Percentiles rank a stretch among this genome's conserved stretches.
Evolutionary conservation across 2,797 vertebrate species (phyloP).

Genomic region (Synaphobranchus kaupii): DNA sequence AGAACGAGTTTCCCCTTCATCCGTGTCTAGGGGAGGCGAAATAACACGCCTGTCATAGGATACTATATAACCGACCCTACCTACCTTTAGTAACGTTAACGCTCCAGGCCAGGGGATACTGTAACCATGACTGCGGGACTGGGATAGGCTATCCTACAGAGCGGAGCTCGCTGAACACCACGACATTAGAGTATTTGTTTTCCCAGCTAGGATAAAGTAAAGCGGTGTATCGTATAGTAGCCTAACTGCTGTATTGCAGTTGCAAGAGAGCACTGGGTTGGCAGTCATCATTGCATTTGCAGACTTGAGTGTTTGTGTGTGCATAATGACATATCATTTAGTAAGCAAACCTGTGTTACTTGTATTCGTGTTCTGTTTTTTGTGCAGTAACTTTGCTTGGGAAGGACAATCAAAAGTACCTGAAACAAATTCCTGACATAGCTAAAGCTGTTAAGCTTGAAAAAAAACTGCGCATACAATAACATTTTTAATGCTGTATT

Average conservation of each 20-base stretch:
- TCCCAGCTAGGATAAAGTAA: not conserved
- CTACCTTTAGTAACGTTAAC: not conserved
- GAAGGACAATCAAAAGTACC: not conserved
- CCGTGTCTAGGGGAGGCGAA: not conserved
- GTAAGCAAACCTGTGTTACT: not conserved
- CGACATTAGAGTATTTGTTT: not conserved
- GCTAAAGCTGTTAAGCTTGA: not conserved
- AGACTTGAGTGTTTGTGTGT: not conserved
- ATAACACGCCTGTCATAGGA: not conserved
- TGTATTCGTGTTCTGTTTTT: not conserved
- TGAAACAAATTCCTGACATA: not conserved
- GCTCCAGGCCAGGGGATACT: not conserved
- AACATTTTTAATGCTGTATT: not conserved
- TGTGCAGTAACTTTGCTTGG: not conserved
- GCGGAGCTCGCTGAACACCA: not conserved
- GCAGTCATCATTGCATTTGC: not conserved
- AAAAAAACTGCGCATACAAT: not conserved
- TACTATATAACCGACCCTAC: not conserved
- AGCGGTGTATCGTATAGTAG: not conserved
- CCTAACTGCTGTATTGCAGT: not conserved
- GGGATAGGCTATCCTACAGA: not conserved
- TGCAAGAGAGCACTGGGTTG: not conserved
- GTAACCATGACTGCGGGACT: not conserved
- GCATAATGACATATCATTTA: not conserved
- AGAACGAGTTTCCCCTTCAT: not conserved